Percentiles rank a stretch among this genome's conserved stretches.
phyloP scores from a whole-genome alignment of 2,888 invertebrate species.

The Chironomus riparius region DNA sequence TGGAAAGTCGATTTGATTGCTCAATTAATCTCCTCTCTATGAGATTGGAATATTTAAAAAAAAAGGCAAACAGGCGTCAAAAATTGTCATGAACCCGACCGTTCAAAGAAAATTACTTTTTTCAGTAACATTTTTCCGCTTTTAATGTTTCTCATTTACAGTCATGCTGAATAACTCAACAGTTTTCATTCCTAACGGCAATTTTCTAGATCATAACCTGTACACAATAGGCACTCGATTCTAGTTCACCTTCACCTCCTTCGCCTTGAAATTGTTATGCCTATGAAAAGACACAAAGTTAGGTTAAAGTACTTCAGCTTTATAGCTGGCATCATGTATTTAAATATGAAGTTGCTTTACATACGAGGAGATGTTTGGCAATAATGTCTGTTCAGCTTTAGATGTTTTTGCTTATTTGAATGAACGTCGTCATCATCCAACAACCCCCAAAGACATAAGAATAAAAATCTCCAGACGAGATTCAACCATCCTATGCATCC shows the following conservation, averaged over 20 bases:
- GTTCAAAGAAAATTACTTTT: no score
- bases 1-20: slow-evolving; percentile 16
- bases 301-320: no score
- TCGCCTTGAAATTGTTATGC: not conserved
- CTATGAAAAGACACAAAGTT: not conserved
- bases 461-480: no score
- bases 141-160: no score
- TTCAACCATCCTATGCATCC: no score
- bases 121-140: no score
- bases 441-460: no score
- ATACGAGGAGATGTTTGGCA: not conserved
- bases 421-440: no score
- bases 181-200: not conserved
- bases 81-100: not conserved
- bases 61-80: not conserved
- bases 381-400: not conserved
- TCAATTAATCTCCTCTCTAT: not conserved
- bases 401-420: no score
- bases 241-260: not conserved
- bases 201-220: not conserved
- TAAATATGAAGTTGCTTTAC: not conserved
- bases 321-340: not conserved
- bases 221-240: not conserved
- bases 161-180: not conserved
- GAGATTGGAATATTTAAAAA: no score